Percentiles rank a stretch among this genome's conserved stretches.
These are phyloP conservation scores for Schizaphis graminum DNA, from an alignment of 2,888 invertebrate species.

Conservation along the genomic window DNA sequence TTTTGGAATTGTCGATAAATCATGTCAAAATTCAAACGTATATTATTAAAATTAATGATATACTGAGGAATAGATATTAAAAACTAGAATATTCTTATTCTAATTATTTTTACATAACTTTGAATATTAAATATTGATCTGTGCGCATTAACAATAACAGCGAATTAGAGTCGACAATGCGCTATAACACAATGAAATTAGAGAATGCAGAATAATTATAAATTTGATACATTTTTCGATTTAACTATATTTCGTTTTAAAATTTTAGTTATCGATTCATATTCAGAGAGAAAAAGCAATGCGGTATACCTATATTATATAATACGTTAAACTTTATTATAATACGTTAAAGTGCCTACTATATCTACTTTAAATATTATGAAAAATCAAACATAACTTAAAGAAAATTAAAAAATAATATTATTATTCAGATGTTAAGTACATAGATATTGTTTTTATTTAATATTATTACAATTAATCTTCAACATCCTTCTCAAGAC, in stretches of 20 bases:
- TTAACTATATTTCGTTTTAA: background rate
- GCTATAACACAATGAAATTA: background rate
- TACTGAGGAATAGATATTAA: too few species aligned
- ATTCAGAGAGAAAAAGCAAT: background rate
- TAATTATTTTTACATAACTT: too few species aligned
- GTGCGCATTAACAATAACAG: too few species aligned
- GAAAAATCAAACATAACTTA: background rate
- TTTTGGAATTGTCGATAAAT: too few species aligned
- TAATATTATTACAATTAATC: background rate
- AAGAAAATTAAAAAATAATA: background rate
- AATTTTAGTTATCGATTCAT: background rate
- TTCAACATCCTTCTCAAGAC: slow-evolving; percentile 41
- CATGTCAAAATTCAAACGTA: too few species aligned
- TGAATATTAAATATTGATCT: too few species aligned
- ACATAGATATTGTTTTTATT: background rate
- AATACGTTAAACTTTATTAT: background rate
- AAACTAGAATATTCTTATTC: too few species aligned
- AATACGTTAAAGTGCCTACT: too few species aligned
- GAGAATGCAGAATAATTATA: background rate
- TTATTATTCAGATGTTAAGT: background rate
- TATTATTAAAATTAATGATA: too few species aligned
- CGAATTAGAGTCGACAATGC: too few species aligned
- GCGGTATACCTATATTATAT: too few species aligned
- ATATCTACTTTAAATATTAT: background rate
- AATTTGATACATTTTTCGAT: background rate